Percentiles rank a stretch among this genome's conserved stretches.
Conservation (phyloP, 2,797 vertebrate genomes). For the Takifugu rubripes region DNA sequence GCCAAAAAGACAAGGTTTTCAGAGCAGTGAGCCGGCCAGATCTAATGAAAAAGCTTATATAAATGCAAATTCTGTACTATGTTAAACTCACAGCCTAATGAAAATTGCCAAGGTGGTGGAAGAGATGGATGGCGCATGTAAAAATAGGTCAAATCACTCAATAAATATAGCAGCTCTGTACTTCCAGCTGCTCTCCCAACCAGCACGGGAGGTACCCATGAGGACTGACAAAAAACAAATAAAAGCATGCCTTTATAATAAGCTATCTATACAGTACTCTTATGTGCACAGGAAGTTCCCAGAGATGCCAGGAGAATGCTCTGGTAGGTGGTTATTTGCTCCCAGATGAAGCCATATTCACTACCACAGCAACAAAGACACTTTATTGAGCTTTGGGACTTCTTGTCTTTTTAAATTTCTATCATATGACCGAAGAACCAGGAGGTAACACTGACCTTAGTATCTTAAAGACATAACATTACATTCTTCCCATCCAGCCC, state of each 20-base stretch:
- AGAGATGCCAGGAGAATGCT: too few relatives aligned
- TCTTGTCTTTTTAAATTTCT: too few relatives aligned
- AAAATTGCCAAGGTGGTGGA: slow-evolving; percentile 69
- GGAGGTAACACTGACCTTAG: too few relatives aligned
- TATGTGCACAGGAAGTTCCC: too few relatives aligned
- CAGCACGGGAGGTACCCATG: slow-evolving; percentile 37
- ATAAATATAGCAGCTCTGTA: slow-evolving; percentile 65
- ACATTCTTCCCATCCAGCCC: too few relatives aligned
- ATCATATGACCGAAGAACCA: too few relatives aligned
- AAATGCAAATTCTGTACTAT: slow-evolving; percentile 83
- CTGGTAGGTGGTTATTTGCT: too few relatives aligned
- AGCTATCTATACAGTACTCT: too few relatives aligned
- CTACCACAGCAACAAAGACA: too few relatives aligned
- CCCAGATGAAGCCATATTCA: too few relatives aligned
- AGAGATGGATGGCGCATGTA: slow-evolving; percentile 56
- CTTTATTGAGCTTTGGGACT: too few relatives aligned
- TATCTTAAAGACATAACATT: too few relatives aligned
- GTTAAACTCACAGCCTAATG: slow-evolving; percentile 75
- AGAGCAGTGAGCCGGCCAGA: slow-evolving; percentile 60
- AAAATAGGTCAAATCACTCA: slow-evolving; percentile 72
- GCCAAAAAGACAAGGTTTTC: slow-evolving; percentile 70
- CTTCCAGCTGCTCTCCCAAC: slow-evolving; percentile 44
- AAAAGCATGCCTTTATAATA: neutral
- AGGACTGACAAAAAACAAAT: neutral
- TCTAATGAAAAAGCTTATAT: slow-evolving; percentile 84